Evolutionary conservation across 2,888 invertebrate genomes (phyloP), one percentile per base, ranked within the genome.

Genomic region (Opisthograptis luteolata): DNA sequence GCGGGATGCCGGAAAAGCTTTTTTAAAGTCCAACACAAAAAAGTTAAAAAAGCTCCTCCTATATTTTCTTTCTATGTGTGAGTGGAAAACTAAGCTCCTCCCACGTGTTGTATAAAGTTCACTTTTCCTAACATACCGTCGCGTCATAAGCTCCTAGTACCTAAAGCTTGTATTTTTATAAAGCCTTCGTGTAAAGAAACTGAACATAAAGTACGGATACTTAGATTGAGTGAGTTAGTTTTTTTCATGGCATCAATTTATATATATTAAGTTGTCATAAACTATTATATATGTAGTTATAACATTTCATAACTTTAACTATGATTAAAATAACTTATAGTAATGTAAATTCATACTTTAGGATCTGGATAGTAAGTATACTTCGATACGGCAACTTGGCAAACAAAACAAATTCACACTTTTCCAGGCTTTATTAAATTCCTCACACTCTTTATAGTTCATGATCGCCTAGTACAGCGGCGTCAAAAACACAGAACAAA

Each of bases 1-100:
- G 70, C 70, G 76, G 75, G 80, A 78, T 83, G 81, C 81, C 80
- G 80, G 81, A 78, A 83, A 82, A 78, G 78, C 79, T 82, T 88
- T 87, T 87, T 87, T 84, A 84, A 85, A 84, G 75, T 79, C 64
- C 72, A 58, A 58, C 62, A 52, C 66, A 77, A 79, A 76, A 79
- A 78, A 61, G 65, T 78, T 80, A 80, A 79, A 84, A 76, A 79
- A 78, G 74, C 69, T 64, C 65, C 65, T 48, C 68, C 58, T 48
- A 45, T 31, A 46, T 28, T 49, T 43, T 47, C 9, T 36, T n/a
- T 50, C 12, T 17, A 20, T 51, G 64, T 69, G 68, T 64, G 68
- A 34, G 62, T 58, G 56, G 13, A 37, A 35, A 24, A 14, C 19
- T 19, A 65, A 65, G 57, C 73, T 62, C 72, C 76, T 49, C 75